phyloP scores from a whole-genome alignment of 2,888 invertebrate species.

The Euphydryas editha region DNA sequence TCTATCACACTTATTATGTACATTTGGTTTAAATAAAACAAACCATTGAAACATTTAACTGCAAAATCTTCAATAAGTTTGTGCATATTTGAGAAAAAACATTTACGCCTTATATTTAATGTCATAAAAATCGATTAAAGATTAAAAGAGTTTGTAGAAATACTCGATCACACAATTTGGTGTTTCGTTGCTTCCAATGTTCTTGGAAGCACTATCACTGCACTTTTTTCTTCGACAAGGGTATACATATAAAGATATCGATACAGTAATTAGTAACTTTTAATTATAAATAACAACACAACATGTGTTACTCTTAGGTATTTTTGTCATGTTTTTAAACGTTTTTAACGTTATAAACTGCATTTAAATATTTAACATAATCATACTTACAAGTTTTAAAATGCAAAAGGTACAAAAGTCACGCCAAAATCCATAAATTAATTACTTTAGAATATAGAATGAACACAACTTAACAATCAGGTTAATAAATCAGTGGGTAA shows the following conservation, averaged over 20 bases:
- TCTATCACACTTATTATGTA: constrained; percentile 83
- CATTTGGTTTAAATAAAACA: constrained; percentile 83
- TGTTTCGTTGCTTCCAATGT: constrained; percentile 62
- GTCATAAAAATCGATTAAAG: constrained; percentile 72
- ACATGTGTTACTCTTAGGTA: constrained; percentile 6
- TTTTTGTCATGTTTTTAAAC: constrained; percentile 14
- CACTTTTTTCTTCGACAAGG: constrained; percentile 46
- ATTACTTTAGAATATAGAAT: background rate
- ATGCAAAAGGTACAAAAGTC: constrained; percentile 24
- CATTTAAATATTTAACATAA: constrained; percentile 8
- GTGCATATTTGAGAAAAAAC: constrained; percentile 81
- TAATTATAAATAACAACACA: constrained; percentile 17
- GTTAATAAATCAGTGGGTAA: no score
- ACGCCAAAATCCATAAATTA: background rate
- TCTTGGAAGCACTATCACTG: constrained; percentile 52
- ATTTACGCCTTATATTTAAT: constrained; percentile 66
- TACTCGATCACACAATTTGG: constrained; percentile 70
- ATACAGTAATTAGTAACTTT: constrained; percentile 50
- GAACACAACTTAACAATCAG: background rate
- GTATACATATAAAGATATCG: constrained; percentile 14
- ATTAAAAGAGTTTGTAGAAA: constrained; percentile 64
- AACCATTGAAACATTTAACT: constrained; percentile 77
- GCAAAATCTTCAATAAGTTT: constrained; percentile 78
- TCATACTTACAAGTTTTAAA: constrained; percentile 9
- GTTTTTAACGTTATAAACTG: constrained; percentile 14